Conservation (phyloP, 2,113 vertebrate species). For the Thomomys bottae region DNA sequence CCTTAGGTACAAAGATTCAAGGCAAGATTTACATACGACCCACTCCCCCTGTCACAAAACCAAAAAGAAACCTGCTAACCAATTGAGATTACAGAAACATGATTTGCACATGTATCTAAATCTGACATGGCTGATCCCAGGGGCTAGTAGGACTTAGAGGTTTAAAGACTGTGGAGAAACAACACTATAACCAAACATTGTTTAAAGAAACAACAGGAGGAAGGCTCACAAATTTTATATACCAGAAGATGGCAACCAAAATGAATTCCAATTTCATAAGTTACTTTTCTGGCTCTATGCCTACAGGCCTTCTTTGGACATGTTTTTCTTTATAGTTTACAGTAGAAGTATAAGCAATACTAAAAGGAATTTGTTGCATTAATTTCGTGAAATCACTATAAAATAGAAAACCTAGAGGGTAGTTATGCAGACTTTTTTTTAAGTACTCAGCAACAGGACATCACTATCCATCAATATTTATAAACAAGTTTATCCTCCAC, state of each 20-base stretch:
- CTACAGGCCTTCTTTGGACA: slow-evolving; percentile 21
- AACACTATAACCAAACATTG: fast-evolving
- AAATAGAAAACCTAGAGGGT: slow-evolving; percentile 75
- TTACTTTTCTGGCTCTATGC: background rate
- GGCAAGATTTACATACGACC: background rate
- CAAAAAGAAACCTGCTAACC: background rate
- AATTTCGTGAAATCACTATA: slow-evolving; percentile 78
- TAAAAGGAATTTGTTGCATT: slow-evolving; percentile 77
- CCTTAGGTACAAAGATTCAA: background rate
- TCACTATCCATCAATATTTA: slow-evolving; percentile 84
- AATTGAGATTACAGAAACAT: background rate
- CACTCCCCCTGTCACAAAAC: background rate
- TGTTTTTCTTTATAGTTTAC: slow-evolving; percentile 15
- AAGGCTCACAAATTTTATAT: fast-evolving
- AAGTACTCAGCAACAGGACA: slow-evolving; percentile 64
- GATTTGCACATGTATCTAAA: background rate
- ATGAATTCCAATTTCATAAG: slow-evolving; percentile 2
- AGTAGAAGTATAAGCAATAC: background rate
- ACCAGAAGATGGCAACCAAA: background rate
- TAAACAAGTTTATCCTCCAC: slow-evolving; percentile 83
- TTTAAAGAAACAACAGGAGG: background rate
- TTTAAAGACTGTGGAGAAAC: background rate
- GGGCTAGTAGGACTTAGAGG: background rate
- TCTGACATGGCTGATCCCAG: background rate
- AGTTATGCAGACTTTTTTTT: slow-evolving; percentile 66